Evolutionary conservation across 1,140 invertebrate species (phyloP), one percentile per base, ranked within the genome.

Genomic region (Pentalonia nigronervosa): DNA sequence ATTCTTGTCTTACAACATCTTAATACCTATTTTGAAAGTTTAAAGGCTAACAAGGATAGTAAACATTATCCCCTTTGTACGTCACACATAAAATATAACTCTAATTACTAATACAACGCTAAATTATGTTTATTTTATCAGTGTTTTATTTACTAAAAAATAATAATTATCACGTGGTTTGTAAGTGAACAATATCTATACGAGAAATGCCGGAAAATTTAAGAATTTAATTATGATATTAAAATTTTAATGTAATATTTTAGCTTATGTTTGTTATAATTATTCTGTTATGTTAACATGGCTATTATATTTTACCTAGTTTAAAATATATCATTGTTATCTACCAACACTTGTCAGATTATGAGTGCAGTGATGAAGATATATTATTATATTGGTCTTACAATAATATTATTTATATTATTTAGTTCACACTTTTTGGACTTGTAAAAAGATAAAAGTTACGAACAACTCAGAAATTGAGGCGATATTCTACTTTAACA

Each of bases 101-200:
- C 41, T 41, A 53, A 53, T 53, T 53, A 23, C 21, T 20, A 21
- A 21, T 21, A 9, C 36, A 41, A 41, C 21, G n/a, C 2, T 84
- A 84, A 84, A 41, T 84, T 84, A 84, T 84, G 21, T 84, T 41
- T 36, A 41, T 84, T 23, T 84, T 84, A 84, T 41, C 34, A 84
- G 34, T 84, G 34, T 36, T 23, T 41, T 84, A 84, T 84, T 84
- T 84, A 41, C 17, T 83, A 36, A 67, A 67, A 14, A 25, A 47
- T 45, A 7, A 30, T 47, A 86, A 45, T 86, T 11, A 47, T 86
- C 83, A 86, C 83, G 83, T 86, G 83, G 2, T 9, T 45, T 25
- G 2, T 86, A 9, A 86, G 36, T 86, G 41, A 45, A 86, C 21
- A 4, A 3, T 45, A 14, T 1, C 50, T 21, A 21, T 53, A 45